Percentiles rank a stretch among this genome's conserved stretches.
Evolutionary conservation across 2,113 vertebrate genomes (phyloP).

Genomic region (Tyto alba): DNA sequence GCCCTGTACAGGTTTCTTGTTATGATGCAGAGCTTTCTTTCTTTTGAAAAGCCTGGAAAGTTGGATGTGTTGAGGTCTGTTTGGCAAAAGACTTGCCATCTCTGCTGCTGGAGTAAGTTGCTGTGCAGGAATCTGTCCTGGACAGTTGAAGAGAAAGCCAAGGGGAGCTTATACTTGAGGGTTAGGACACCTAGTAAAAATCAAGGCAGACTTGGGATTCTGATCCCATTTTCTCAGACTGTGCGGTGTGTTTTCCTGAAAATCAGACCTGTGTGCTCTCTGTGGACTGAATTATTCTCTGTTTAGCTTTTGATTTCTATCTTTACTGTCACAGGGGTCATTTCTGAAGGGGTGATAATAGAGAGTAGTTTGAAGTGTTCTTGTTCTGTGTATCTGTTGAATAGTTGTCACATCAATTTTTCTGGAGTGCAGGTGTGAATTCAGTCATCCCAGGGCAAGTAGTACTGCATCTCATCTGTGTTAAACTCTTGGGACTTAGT

Average conservation of each 20-base stretch:
- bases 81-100: not conserved
- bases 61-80: not conserved
- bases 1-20: not conserved
- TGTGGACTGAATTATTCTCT: not conserved
- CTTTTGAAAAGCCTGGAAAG: not conserved
- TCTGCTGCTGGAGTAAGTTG: not conserved
- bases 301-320: not conserved
- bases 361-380: too few species aligned
- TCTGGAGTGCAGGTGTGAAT: not conserved
- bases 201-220: not conserved
- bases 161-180: not conserved
- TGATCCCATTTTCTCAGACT: not conserved
- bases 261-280: not conserved
- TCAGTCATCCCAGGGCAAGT: not conserved
- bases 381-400: not conserved
- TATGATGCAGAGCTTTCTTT: not conserved
- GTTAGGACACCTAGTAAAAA: not conserved
- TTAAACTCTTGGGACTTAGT: not conserved
- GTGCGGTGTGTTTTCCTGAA: not conserved
- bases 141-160: not conserved
- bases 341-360: not conserved
- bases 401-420: not conserved
- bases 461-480: not conserved
- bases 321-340: not conserved
- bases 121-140: not conserved